Base-by-base conservation (phyloP, 2,888 invertebrate genomes). In the Serripes groenlandicus region DNA sequence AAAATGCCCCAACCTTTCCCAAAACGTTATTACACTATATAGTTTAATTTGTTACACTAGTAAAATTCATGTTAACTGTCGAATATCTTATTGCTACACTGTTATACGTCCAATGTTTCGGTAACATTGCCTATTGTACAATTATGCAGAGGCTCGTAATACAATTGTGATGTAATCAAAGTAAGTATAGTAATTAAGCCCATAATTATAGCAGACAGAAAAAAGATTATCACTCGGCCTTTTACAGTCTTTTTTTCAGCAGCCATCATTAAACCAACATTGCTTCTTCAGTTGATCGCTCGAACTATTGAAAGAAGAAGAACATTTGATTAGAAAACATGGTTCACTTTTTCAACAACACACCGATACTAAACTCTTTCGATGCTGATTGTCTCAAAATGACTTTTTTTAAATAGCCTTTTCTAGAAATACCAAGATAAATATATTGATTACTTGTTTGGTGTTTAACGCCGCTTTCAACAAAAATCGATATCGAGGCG, bases 191-290 rank as follows among this genome's bases (percentile, higher is more conserved):
- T 28, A 28, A 66, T 42, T 26, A 66, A 23, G 23, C 26, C 37
- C 66, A 66, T 66, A 21, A 66, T 66, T 0, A 66, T 42, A 0
- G 42, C 66, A 4, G 66, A 66, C 35, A 66, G 35, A 26, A 42
- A n/a, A 28, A 37, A 66, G 26, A 66, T 66, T 26, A 66, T 23
- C 5, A 66, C n/a, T 15, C 66, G 37, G n/a, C 42, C 66, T 1
- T 15, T 23, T 23, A 66, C n/a, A 42, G 42, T 42, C n/a, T n/a
- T n/a, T 23, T n/a, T 23, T 4, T 62, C 62, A 3, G 62, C 34
- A 30, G 21, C 62, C 62, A 62, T 62, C 34, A 3, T 62, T 15
- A 62, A 62, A 15, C 34, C 62, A n/a, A n/a, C n/a, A n/a, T n/a
- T n/a, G n/a, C n/a, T n/a, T n/a, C n/a, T n/a, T n/a, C n/a, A n/a